Evolutionary conservation across 2,797 vertebrate species (phyloP).

Genomic region (Peromyscus eremicus): DNA sequence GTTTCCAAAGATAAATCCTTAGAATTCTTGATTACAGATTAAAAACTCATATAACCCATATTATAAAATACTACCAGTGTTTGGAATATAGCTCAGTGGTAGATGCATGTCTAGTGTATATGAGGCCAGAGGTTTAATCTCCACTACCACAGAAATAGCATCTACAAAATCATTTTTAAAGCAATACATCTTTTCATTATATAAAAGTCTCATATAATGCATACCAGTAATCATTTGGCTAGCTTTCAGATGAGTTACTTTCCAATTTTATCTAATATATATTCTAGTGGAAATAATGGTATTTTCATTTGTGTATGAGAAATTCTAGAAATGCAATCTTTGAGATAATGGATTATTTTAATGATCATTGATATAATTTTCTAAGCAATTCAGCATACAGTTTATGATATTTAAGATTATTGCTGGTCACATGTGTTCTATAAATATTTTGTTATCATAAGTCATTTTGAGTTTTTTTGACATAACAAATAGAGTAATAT

Average conservation of each 20-base stretch:
- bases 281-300: not conserved
- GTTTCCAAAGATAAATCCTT: not conserved
- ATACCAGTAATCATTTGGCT: not conserved
- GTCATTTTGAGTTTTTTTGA: not conserved
- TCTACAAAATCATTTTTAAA: not conserved
- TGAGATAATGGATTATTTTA: conserved; percentile 12
- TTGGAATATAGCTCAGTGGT: not conserved
- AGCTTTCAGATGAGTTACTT: conserved; percentile 23
- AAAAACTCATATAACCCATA: not conserved
- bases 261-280: not conserved
- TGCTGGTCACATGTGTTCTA: not conserved
- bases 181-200: not conserved
- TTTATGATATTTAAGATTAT: conserved; percentile 41
- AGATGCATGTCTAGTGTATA: not conserved
- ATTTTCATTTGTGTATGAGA: conserved; percentile 2
- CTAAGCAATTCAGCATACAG: not conserved
- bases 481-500: not conserved
- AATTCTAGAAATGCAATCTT: not conserved
- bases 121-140: not conserved
- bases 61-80: not conserved
- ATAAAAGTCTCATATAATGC: not conserved
- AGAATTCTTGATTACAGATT: not conserved
- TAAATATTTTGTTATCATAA: conserved; percentile 15
- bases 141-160: not conserved
- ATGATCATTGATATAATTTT: not conserved